These are phyloP conservation scores for Bergia puertoricense DNA, from an alignment of 92 coral and sea anemone species.

Conservation along the genomic window DNA sequence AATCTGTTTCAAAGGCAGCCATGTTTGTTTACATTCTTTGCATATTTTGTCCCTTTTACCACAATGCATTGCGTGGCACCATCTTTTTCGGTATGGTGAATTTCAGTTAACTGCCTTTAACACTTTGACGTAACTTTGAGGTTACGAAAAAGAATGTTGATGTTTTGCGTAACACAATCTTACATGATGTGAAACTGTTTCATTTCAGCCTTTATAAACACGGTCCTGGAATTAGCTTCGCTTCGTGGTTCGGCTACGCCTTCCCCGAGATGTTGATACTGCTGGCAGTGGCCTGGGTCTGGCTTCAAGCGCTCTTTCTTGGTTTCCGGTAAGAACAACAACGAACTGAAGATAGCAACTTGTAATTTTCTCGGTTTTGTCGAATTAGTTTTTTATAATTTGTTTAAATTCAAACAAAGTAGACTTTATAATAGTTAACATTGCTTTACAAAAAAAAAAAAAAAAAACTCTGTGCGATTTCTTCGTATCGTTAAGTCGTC, in stretches of 20 bases:
- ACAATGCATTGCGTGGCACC: no score
- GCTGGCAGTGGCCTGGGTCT: conserved; percentile 88
- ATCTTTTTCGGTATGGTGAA: no score
- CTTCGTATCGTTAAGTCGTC: not conserved
- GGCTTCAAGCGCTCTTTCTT: conserved; percentile 85
- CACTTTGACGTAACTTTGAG: no score
- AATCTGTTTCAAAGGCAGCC: no score
- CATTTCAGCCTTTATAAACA: conserved; percentile 75
- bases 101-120: no score
- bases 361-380: not conserved
- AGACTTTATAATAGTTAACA: not conserved
- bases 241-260: conserved; percentile 92
- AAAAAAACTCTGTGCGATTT: no score
- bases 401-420: no score
- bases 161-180: no score
- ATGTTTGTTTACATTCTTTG: no score
- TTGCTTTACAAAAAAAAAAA: not conserved
- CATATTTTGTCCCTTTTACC: no score
- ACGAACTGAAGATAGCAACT: not conserved
- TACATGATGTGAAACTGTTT: not conserved
- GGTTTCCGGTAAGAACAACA: conserved; percentile 58
- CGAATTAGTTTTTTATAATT: no score
- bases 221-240: conserved; percentile 96
- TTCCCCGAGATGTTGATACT: conserved; percentile 95
- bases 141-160: no score